phyloP scores from a whole-genome alignment of 2,113 vertebrate genomes.

The Conger conger region DNA sequence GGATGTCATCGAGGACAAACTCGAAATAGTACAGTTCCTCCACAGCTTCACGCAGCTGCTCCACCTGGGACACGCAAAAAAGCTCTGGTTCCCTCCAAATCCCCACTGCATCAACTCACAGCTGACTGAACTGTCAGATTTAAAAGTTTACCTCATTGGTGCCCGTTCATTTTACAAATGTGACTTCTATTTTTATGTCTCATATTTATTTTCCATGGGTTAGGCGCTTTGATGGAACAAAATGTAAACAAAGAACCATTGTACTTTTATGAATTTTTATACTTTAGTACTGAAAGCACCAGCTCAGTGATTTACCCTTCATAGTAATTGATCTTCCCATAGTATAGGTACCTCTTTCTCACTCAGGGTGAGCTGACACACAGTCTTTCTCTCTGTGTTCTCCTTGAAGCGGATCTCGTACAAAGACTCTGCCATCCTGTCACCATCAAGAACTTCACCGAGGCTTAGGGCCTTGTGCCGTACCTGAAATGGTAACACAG shows the following conservation, averaged over 20 bases:
- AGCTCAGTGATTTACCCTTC: background rate
- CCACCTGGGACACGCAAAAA: conserved; percentile 65
- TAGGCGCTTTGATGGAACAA: background rate
- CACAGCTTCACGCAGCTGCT: conserved; percentile 81
- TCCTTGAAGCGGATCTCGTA: conserved; percentile 79
- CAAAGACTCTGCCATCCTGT: conserved; percentile 87
- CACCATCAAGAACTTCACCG: conserved; percentile 88
- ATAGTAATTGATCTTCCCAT: background rate
- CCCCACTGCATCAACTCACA: background rate
- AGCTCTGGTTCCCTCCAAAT: background rate
- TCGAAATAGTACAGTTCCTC: conserved; percentile 92
- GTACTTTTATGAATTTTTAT: background rate
- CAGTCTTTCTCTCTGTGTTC: conserved; percentile 69
- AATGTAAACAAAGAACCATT: background rate
- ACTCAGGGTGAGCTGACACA: conserved; percentile 78
- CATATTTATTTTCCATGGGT: background rate
- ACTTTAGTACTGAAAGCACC: background rate
- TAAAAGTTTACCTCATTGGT: background rate
- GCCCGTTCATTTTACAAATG: background rate
- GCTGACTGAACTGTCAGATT: background rate
- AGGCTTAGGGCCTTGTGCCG: conserved; percentile 85
- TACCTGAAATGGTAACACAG: conserved; percentile 54
- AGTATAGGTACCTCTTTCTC: conserved; percentile 66
- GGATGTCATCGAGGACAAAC: conserved; percentile 87
- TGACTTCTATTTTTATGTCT: no score